Conservation (phyloP, 2,888 invertebrate genomes). For the Xylota segnis region DNA sequence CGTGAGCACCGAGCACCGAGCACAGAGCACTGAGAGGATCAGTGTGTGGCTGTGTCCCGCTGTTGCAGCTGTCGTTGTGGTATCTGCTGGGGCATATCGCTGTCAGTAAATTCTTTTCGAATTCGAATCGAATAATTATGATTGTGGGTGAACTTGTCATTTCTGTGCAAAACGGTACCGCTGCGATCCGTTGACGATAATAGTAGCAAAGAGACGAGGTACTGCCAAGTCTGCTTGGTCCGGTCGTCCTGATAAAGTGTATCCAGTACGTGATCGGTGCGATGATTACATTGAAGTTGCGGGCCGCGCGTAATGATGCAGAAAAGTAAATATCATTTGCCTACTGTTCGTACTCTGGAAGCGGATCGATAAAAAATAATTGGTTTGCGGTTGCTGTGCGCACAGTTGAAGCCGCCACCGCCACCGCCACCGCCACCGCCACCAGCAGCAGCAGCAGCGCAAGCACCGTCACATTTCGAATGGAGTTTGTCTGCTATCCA, state of each 20-base stretch:
- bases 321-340: slow-evolving; percentile 76
- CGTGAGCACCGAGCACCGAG: slow-evolving; percentile 10
- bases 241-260: slow-evolving; percentile 71
- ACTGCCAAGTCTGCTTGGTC: background rate
- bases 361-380: slow-evolving; percentile 77
- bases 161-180: slow-evolving; percentile 59
- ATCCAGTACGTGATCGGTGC: slow-evolving; percentile 74
- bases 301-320: slow-evolving; percentile 74
- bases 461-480: slow-evolving; percentile 1
- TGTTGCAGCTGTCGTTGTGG: slow-evolving; percentile 54
- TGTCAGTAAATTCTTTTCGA: slow-evolving; percentile 57
- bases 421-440: slow-evolving; percentile 19
- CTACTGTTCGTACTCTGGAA: slow-evolving; percentile 70
- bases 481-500: slow-evolving; percentile 44
- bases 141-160: slow-evolving; percentile 76
- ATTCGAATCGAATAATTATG: slow-evolving; percentile 71
- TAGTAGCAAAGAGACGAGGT: slow-evolving; percentile 20
- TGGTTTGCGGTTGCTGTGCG: slow-evolving; percentile 66
- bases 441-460: background rate
- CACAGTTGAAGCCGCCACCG: slow-evolving; percentile 29
- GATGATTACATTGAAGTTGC: slow-evolving; percentile 72
- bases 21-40: background rate
- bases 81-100: slow-evolving; percentile 61
- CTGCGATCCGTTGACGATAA: slow-evolving; percentile 43
- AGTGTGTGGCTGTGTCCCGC: background rate